Conservation (phyloP, 2,113 vertebrate species). For the Amphiprion ocellaris region DNA sequence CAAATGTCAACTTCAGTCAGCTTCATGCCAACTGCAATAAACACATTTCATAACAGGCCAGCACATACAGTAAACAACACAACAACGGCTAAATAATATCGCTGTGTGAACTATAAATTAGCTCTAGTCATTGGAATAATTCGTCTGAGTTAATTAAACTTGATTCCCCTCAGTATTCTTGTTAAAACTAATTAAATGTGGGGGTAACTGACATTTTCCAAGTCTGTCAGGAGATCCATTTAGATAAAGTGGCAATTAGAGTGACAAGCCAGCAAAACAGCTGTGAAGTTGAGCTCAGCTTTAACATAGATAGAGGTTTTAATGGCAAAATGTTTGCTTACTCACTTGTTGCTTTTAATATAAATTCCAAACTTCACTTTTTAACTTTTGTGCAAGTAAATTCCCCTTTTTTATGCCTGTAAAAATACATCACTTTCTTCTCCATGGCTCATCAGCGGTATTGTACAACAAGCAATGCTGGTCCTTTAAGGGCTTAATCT, state of each 20-base stretch:
- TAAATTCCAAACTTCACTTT: constrained; percentile 1
- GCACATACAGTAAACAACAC: constrained; percentile 35
- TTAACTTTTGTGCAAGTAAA: neutral
- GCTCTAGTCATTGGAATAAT: constrained; percentile 49
- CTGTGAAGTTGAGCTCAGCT: constrained; percentile 39
- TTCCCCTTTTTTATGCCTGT: neutral
- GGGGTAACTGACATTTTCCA: constrained; percentile 61
- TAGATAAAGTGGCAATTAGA: constrained; percentile 49
- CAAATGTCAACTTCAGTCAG: constrained; percentile 63
- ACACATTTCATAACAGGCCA: constrained; percentile 34
- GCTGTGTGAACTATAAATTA: constrained; percentile 50
- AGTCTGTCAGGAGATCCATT: constrained; percentile 55
- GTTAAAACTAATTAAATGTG: constrained; percentile 69
- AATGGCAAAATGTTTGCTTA: constrained; percentile 28
- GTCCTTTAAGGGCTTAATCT: constrained; percentile 26
- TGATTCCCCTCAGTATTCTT: constrained; percentile 56
- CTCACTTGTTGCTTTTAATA: no score
- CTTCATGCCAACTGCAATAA: constrained; percentile 43
- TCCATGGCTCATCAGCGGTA: neutral
- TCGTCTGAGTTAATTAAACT: constrained; percentile 69
- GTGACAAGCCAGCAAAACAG: constrained; percentile 32
- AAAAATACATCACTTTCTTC: constrained; percentile 1
- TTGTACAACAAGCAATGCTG: neutral
- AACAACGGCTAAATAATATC: constrained; percentile 36
- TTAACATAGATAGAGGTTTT: constrained; percentile 16